Evolutionary conservation across 2,888 invertebrate species (phyloP).

Genomic region (Pollenia griseotomentosa): DNA sequence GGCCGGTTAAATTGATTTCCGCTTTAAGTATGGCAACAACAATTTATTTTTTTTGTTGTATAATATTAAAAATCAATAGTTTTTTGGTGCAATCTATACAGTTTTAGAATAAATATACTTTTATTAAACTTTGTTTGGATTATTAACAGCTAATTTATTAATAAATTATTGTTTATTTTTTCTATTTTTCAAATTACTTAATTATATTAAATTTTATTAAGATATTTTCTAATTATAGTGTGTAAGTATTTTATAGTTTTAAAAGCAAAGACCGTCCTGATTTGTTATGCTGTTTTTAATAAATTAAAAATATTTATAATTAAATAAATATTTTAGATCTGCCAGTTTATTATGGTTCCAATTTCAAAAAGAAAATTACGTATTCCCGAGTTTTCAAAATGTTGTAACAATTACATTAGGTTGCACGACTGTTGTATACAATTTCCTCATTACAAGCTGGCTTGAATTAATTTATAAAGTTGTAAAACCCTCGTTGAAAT

Average conservation of each 20-base stretch:
- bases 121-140: conserved; percentile 19
- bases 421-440: too few relatives aligned
- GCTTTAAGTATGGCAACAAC: too few relatives aligned
- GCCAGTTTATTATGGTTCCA: neutral
- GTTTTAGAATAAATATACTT: conserved; percentile 22
- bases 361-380: too few relatives aligned
- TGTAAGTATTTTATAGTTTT: conserved; percentile 39
- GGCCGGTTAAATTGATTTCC: too few relatives aligned
- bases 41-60: too few relatives aligned
- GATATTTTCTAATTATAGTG: conserved; percentile 38
- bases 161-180: conserved; percentile 40
- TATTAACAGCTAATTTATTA: conserved; percentile 51
- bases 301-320: conserved; percentile 5
- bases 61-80: neutral
- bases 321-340: neutral
- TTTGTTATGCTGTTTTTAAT: conserved; percentile 28
- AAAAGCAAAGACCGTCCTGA: conserved; percentile 36
- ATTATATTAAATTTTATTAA: conserved; percentile 25
- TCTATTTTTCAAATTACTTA: conserved; percentile 34
- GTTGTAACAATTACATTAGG: too few relatives aligned
- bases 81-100: neutral
- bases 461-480: too few relatives aligned
- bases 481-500: too few relatives aligned
- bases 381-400: too few relatives aligned
- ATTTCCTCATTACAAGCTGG: too few relatives aligned